Conservation (phyloP, 2,888 invertebrate genomes). For the Euplexia lucipara region DNA sequence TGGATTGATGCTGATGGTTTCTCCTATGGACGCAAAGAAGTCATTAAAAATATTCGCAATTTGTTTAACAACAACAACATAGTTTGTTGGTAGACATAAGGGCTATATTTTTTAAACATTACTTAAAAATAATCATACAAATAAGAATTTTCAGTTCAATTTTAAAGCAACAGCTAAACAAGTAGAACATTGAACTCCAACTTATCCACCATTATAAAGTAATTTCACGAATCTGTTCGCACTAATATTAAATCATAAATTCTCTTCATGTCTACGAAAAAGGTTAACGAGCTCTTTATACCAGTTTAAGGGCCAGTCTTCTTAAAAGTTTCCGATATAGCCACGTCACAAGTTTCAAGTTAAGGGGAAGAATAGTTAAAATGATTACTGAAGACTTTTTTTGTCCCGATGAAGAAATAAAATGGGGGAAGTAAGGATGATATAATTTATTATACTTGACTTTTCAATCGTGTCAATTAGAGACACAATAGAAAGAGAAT, state of each 20-base stretch:
- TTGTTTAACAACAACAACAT: too few relatives aligned
- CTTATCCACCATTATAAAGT: slow-evolving; percentile 48
- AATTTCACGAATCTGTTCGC: slow-evolving; percentile 58
- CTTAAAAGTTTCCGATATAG: slow-evolving; percentile 14
- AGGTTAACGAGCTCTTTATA: slow-evolving; percentile 67
- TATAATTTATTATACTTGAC: too few relatives aligned
- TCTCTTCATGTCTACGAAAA: slow-evolving; percentile 66
- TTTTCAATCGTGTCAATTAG: too few relatives aligned
- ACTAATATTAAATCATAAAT: slow-evolving; percentile 73
- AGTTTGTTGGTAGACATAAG: too few relatives aligned
- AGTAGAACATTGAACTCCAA: background rate
- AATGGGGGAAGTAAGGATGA: background rate
- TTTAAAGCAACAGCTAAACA: background rate
- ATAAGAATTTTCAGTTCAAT: background rate
- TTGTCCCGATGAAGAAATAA: background rate
- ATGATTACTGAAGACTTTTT: slow-evolving; percentile 3
- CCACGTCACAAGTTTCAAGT: slow-evolving; percentile 29
- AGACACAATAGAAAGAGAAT: too few relatives aligned
- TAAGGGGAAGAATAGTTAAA: background rate
- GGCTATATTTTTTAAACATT: background rate
- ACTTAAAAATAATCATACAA: background rate
- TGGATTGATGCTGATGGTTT: too few relatives aligned
- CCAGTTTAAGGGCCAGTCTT: slow-evolving; percentile 45
- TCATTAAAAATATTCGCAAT: too few relatives aligned
- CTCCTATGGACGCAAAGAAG: too few relatives aligned